Evolutionary conservation across 2,113 vertebrate species (phyloP).

Genomic region (Megaceryle torquata): DNA sequence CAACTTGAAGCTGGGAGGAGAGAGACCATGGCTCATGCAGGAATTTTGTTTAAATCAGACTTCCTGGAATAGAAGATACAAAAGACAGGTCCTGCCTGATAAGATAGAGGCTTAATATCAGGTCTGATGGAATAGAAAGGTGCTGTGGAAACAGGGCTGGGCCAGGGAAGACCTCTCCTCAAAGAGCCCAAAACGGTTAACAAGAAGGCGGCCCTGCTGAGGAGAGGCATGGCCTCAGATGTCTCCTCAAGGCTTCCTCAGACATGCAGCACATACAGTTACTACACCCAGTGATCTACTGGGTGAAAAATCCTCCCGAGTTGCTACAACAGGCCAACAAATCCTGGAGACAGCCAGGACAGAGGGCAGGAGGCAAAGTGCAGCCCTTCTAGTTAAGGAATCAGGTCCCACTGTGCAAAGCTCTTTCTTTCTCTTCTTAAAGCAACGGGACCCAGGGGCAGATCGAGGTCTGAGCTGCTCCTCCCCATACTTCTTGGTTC

Average conservation of each 20-base stretch:
- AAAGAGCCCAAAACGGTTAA: not conserved
- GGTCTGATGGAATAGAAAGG: not conserved
- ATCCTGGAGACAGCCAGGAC: not conserved
- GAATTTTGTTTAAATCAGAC: not conserved
- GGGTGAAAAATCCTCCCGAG: not conserved
- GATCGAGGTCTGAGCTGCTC: not conserved
- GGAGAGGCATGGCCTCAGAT: not conserved
- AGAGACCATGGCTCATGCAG: rapidly evolving
- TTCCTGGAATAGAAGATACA: not conserved
- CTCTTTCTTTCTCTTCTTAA: not conserved
- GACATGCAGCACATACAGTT: not conserved
- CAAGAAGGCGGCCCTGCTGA: not conserved
- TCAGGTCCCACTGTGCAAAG: not conserved
- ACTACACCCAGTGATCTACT: no score
- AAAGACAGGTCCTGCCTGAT: not conserved
- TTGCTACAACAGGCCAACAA: not conserved
- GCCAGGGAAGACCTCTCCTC: not conserved
- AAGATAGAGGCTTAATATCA: no score
- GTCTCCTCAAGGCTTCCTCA: not conserved
- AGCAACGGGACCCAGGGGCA: not conserved
- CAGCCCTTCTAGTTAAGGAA: no score
- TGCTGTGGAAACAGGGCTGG: not conserved
- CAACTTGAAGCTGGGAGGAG: not conserved
- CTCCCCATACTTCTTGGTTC: not conserved
- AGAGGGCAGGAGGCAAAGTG: not conserved